phyloP scores from a whole-genome alignment of 2,888 invertebrate genomes.

The Apotomis turbidana region DNA sequence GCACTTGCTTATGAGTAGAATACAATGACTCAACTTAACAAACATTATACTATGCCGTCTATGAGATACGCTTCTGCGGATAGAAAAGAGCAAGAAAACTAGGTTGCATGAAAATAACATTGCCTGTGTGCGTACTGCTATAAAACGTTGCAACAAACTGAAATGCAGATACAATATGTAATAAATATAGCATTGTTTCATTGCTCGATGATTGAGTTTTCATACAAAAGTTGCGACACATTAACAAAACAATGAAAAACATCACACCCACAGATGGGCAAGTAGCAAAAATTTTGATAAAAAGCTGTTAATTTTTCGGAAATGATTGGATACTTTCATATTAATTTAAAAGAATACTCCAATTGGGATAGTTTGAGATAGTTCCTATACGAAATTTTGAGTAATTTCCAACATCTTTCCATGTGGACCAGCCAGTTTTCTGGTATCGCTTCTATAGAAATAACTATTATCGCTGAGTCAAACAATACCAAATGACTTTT shows the following conservation, averaged over 20 bases:
- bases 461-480: not conserved
- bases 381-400: too few species aligned
- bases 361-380: too few species aligned
- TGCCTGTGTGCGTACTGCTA: not conserved
- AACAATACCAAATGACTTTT: not conserved
- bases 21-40: constrained; percentile 35
- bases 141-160: not conserved
- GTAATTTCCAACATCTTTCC: too few species aligned
- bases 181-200: not conserved
- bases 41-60: constrained; percentile 26
- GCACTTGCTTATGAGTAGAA: constrained; percentile 35
- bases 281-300: too few species aligned
- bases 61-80: constrained; percentile 11
- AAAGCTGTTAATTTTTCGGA: too few species aligned
- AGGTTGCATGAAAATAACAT: constrained; percentile 15
- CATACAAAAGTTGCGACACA: not conserved
- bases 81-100: not conserved
- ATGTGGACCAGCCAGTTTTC: too few species aligned
- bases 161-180: not conserved
- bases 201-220: not conserved
- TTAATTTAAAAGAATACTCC: too few species aligned
- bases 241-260: not conserved
- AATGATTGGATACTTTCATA: too few species aligned
- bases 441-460: not conserved
- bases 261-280: too few species aligned